phyloP scores from a whole-genome alignment of 1,140 invertebrate genomes.

The Ips typographus region DNA sequence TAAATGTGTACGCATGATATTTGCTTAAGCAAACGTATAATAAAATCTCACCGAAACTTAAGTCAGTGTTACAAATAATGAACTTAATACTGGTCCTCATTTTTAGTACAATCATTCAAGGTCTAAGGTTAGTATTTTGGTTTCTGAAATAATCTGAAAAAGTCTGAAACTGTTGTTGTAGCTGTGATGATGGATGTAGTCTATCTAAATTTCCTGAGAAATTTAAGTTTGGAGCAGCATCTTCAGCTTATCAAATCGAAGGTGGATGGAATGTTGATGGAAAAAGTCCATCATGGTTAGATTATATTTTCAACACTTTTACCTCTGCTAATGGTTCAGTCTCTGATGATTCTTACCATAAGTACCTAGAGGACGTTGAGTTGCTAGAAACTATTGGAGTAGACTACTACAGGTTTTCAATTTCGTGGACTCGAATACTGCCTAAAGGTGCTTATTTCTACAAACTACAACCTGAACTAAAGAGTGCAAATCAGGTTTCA shows the following conservation, averaged over 20 bases:
- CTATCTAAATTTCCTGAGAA: conserved; percentile 45
- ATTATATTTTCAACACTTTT: conserved; percentile 2
- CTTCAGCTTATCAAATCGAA: conserved; percentile 51
- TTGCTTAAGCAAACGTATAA: no score
- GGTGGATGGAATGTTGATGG: conserved; percentile 40
- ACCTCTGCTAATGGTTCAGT: not conserved
- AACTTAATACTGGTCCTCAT: no score
- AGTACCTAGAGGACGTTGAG: conserved; percentile 20
- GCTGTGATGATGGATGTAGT: not conserved
- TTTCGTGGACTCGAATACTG: conserved; percentile 24
- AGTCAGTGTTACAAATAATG: no score
- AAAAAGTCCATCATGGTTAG: conserved; percentile 19
- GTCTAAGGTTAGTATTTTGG: no score
- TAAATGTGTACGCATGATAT: no score
- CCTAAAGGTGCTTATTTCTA: conserved; percentile 3
- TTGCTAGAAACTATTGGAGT: conserved; percentile 9
- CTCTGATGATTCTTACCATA: conserved; percentile 20
- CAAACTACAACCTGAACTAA: not conserved
- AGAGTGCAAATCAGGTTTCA: not conserved
- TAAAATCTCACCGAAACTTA: no score
- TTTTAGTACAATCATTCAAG: no score
- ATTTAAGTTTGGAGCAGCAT: conserved; percentile 47
- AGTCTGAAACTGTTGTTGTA: not conserved
- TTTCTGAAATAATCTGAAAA: no score
- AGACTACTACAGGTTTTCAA: conserved; percentile 26